These are phyloP conservation scores for Berghia stephanieae DNA, from an alignment of 1,140 invertebrate species.

Conservation along the genomic window DNA sequence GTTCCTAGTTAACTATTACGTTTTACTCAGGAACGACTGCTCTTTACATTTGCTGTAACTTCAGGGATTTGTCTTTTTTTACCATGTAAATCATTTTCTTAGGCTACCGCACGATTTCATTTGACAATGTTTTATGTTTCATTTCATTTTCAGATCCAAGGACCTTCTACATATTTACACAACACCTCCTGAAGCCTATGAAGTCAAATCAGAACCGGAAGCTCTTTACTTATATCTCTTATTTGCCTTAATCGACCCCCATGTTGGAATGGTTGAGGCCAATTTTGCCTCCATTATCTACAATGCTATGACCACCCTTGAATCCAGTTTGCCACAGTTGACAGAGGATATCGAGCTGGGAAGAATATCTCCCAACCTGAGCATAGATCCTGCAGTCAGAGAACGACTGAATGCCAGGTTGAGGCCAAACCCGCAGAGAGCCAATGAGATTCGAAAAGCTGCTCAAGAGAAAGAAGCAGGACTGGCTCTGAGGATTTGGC, in stretches of 20 bases:
- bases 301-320: slow-evolving; percentile 53
- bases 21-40: no score
- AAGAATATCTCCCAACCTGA: slow-evolving; percentile 46
- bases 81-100: no score
- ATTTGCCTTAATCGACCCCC: slow-evolving; percentile 60
- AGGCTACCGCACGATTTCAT: no score
- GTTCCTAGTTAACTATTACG: no score
- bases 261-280: slow-evolving; percentile 63
- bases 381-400: slow-evolving; percentile 50
- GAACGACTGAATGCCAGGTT: slow-evolving; percentile 49
- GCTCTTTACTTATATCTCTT: slow-evolving; percentile 63
- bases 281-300: slow-evolving; percentile 64
- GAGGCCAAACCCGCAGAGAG: slow-evolving; percentile 56
- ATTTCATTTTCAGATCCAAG: slow-evolving; percentile 49
- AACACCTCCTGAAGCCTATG: slow-evolving; percentile 56
- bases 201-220: slow-evolving; percentile 60
- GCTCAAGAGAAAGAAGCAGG: slow-evolving; percentile 46
- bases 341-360: slow-evolving; percentile 58
- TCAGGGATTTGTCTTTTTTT: no score
- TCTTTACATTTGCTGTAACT: no score
- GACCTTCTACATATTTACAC: slow-evolving; percentile 59
- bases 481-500: slow-evolving; percentile 61
- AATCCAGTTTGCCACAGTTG: slow-evolving; percentile 49
- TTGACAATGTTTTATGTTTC: no score
- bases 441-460: slow-evolving; percentile 52